Evolutionary conservation across 1,140 invertebrate species (phyloP).

Genomic region (Lineus longissimus): DNA sequence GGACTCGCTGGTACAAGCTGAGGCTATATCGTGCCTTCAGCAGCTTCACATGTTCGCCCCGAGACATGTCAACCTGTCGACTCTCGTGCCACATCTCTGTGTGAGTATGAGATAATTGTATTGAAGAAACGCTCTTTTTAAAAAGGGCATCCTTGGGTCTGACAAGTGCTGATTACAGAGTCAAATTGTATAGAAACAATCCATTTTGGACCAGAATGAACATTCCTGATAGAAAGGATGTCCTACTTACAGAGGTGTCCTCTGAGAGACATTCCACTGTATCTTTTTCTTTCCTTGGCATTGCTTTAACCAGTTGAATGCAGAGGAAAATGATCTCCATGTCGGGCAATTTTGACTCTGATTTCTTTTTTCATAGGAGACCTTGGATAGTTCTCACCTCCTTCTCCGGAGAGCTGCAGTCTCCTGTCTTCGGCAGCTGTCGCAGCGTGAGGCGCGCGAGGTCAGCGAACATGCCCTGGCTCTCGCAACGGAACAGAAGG

Average conservation of each 20-base stretch:
- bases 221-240: no score
- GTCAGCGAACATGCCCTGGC: conserved; percentile 87
- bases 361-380: conserved; percentile 62
- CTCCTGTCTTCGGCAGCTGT: conserved; percentile 88
- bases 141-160: conserved; percentile 18
- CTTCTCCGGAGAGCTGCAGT: conserved; percentile 88
- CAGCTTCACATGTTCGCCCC: conserved; percentile 97
- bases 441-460: conserved; percentile 92
- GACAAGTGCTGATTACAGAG: conserved; percentile 17
- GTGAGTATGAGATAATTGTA: conserved; percentile 61
- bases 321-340: no score
- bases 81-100: conserved; percentile 88
- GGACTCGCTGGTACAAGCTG: conserved; percentile 79
- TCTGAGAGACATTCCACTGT: no score
- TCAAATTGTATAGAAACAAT: no score
- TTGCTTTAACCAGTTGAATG: no score
- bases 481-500: conserved; percentile 50
- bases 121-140: no score
- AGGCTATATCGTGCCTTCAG: conserved; percentile 92
- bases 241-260: no score
- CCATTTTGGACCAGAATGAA: no score
- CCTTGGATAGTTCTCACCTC: conserved; percentile 82
- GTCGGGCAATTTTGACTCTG: no score
- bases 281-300: no score
- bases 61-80: conserved; percentile 85